These are phyloP conservation scores for Rhinolophus ferrumequinum DNA, from an alignment of 2,113 vertebrate genomes.

Conservation along the genomic window DNA sequence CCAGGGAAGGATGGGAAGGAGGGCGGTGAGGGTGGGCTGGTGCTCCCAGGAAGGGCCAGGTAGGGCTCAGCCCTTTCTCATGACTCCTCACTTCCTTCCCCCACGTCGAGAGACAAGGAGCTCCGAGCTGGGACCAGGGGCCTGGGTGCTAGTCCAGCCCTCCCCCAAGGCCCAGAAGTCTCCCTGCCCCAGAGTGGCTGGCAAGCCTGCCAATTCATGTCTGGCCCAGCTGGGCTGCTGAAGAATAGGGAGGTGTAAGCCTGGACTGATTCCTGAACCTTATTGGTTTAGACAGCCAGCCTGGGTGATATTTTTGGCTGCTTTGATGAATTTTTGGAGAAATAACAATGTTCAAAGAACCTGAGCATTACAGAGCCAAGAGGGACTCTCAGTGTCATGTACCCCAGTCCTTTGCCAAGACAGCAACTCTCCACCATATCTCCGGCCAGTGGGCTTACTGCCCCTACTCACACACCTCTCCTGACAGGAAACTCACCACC, in stretches of 20 bases:
- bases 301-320: constrained; percentile 66
- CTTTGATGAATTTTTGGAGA: constrained; percentile 64
- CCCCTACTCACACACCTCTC: background rate
- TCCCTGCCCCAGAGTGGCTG: background rate
- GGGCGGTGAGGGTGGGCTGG: background rate
- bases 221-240: background rate
- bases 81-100: background rate
- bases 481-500: background rate
- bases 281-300: constrained; percentile 53
- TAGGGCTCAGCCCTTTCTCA: background rate
- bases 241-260: background rate
- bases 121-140: background rate
- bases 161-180: background rate
- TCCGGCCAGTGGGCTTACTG: background rate
- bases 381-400: constrained; percentile 15
- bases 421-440: background rate
- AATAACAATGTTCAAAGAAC: constrained; percentile 70
- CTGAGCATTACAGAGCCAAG: constrained; percentile 54
- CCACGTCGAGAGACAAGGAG: background rate
- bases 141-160: background rate
- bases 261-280: constrained; percentile 50
- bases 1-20: background rate
- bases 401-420: constrained; percentile 31
- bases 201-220: background rate
- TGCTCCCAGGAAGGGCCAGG: background rate